Base-by-base conservation (phyloP, 2,797 vertebrate genomes). In the Scleropages formosus region DNA sequence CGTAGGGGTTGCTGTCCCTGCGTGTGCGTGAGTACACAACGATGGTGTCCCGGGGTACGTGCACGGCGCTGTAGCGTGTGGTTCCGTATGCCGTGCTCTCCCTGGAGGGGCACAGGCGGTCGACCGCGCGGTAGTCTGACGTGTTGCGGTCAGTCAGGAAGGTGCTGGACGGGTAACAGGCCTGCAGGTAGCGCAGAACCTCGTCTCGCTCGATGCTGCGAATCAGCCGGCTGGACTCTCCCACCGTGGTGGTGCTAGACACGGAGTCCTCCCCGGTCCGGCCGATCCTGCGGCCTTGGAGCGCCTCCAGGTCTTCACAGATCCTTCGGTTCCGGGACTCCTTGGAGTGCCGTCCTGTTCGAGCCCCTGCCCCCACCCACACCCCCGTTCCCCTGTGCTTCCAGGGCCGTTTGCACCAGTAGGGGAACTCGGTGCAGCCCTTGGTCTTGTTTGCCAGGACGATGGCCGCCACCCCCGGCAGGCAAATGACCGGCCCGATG, bases 401-500 rank as follows among this genome's bases (percentile, higher is more conserved):
- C 77, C 88, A 85, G 73, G 89, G 90, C 71, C 78, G n/a, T 27
- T 20, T 1, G 26, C 62, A 56, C 46, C 22, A 31, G n/a, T n/a
- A 20, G 0, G 84, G 85, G 22, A 85, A 78, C 20, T 90, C 92
- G 67, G 91, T 93, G 80, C 91, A 94, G 31, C 93, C 93, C 13
- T 94, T 90, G 0, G 93, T 94, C 80, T 91, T 93, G 66, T 86
- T 90, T 62, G 93, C 86, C 81, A 94, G 80, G 18, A 93, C 84
- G 8, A 94, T 94, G 76, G 91, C 91, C 0, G 90, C 91, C 0
- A 94, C 90, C 76, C 93, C 93, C 0, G 93, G 93, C 16, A 94
- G 75, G 85, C 92, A 94, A 83, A 94, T 94, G 78, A 93, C 92
- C 0, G 91, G 92, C 56, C 93, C 93, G 1, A 94, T 92, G 74